Percentiles rank a stretch among this genome's conserved stretches.
These are phyloP conservation scores for Podarcis cretensis DNA, from an alignment of 2,113 vertebrate genomes.

Conservation along the genomic window DNA sequence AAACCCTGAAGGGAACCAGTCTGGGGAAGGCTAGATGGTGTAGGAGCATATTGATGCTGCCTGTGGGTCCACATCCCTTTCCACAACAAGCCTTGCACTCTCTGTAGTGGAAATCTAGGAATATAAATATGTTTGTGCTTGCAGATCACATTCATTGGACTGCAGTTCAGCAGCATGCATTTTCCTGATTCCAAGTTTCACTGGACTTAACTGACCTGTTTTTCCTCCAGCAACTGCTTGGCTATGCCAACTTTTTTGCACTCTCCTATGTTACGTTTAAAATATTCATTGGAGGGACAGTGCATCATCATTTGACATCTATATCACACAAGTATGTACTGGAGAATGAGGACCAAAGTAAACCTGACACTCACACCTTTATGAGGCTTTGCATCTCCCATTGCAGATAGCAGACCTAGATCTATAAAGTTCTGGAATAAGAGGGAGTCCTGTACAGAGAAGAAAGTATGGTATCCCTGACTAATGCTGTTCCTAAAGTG, in stretches of 20 bases:
- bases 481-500: background rate
- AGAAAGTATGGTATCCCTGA: background rate
- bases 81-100: background rate
- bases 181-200: background rate
- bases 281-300: background rate
- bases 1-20: too few relatives aligned
- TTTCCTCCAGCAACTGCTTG: background rate
- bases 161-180: background rate
- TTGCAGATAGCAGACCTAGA: background rate
- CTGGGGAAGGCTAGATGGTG: too few relatives aligned
- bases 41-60: background rate
- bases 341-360: background rate
- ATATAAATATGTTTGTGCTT: background rate
- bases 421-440: background rate
- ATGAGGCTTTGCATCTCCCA: background rate
- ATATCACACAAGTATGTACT: background rate
- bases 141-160: background rate
- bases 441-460: background rate
- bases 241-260: background rate
- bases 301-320: slow-evolving; percentile 24
- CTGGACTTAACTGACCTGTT: background rate
- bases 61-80: background rate
- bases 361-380: background rate
- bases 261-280: background rate
- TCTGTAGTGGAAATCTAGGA: background rate